Base-by-base conservation (phyloP, 2,113 vertebrate genomes). In the Otolemur garnettii region DNA sequence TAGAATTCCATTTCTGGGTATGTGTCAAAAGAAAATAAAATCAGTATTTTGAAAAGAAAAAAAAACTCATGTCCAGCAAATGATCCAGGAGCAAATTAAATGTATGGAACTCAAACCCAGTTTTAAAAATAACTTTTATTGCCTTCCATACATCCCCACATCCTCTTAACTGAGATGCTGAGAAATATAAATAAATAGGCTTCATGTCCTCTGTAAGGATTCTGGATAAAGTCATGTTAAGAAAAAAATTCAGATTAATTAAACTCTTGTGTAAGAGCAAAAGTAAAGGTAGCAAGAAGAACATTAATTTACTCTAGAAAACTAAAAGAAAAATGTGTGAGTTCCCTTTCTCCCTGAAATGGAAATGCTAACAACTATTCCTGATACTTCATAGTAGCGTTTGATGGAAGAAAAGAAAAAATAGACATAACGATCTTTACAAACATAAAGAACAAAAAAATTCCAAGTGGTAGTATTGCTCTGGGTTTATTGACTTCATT, bases 51-150 rank as follows among this genome's bases (percentile, higher is more conserved):
- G 53, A 55, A 55, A 55, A 55, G 53, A 13, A 45, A 55, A 5
- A 71, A 69, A 24, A 33, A 13, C 26, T 24, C 1, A 80, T 10
- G 38, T 22, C 24, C 4, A n/a, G 3, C 10, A 53, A 87, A 77
- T 90, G 35, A 83, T 62, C 69, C 71, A 60, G 50, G 6, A 10
- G 10, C 15, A 93, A 22, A 18, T 92, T 92, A 72, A 91, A 28
- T 62, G 4, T 62, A 59, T 64, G 30, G 84, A 90, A 87, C 24
- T n/a, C 30, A 93, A 96, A 71, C 18, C 88, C 68, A 95, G 66
- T 95, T 87, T 60, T 57, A 15, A 60, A 95, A 92, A 84, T n/a
- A 86, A 7, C 78, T 92, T 84, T 17, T 13, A 75, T 96, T 95
- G 81, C 55, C 83, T 88, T 83, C 19, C 53, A 45, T 45, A 45